Conservation (phyloP, 2,797 vertebrate genomes). For the Peromyscus eremicus region DNA sequence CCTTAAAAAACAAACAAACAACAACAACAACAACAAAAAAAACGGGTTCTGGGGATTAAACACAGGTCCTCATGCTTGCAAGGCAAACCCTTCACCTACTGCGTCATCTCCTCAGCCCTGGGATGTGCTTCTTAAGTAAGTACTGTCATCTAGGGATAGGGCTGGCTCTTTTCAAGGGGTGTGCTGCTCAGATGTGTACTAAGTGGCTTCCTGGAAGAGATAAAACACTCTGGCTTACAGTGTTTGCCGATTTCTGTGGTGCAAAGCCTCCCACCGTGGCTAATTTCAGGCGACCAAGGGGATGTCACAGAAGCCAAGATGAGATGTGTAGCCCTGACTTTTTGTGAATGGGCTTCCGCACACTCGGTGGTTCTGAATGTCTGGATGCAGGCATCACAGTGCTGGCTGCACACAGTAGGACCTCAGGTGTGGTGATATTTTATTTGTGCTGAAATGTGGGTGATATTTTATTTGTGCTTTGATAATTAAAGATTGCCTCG, state of each 20-base stretch:
- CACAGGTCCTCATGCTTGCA: neutral
- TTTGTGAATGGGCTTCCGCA: neutral
- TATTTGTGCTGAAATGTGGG: too few relatives aligned
- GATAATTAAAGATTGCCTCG: too few relatives aligned
- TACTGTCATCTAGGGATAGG: neutral
- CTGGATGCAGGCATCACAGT: neutral
- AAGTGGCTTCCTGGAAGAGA: conserved; percentile 15
- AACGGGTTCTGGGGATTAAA: neutral
- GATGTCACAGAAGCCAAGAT: neutral
- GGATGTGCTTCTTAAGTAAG: neutral
- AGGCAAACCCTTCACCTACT: neutral
- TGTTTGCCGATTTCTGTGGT: neutral
- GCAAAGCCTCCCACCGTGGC: neutral
- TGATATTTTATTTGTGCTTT: too few relatives aligned
- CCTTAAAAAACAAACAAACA: too few relatives aligned
- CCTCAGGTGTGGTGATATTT: neutral
- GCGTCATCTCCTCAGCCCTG: neutral
- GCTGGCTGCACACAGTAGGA: neutral
- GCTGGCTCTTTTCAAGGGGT: neutral
- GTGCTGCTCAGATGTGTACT: conserved; percentile 22
- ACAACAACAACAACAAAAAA: too few relatives aligned
- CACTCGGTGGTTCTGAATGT: neutral
- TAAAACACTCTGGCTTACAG: neutral
- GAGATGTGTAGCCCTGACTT: neutral
- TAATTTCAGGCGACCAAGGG: neutral